Conservation (phyloP, 2,113 vertebrate genomes). For the Neotragus pygmaeus region DNA sequence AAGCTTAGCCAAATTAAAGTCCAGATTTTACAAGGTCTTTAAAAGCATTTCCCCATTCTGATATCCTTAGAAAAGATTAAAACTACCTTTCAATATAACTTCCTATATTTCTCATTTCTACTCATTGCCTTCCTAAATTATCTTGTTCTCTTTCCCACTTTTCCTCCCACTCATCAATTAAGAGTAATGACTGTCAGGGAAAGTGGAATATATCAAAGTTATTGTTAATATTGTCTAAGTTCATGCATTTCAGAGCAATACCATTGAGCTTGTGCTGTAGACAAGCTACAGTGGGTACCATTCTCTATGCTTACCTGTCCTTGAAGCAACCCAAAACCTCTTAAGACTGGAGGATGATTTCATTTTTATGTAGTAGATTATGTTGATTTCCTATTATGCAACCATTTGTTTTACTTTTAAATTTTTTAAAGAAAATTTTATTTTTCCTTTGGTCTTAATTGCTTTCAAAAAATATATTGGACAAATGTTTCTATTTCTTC, state of each 20-base stretch:
- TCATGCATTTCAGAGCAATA: background rate
- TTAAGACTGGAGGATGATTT: background rate
- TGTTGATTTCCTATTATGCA: background rate
- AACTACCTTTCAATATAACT: conserved; percentile 26
- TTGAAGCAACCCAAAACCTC: background rate
- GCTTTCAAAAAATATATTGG: conserved; percentile 3
- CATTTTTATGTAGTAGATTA: background rate
- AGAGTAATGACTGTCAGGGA: conserved; percentile 56
- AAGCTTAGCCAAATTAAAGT: conserved; percentile 7
- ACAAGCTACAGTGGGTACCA: background rate
- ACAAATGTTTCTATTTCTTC: background rate
- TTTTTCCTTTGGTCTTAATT: background rate
- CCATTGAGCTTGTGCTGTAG: background rate
- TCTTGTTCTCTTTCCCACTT: conserved; percentile 59
- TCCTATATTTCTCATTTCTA: conserved; percentile 25
- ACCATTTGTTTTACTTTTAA: background rate
- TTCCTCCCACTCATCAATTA: conserved; percentile 70
- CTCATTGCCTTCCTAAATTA: conserved; percentile 60
- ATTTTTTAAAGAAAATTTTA: background rate
- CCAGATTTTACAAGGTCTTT: background rate
- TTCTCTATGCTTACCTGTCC: background rate
- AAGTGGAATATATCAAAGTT: conserved; percentile 54
- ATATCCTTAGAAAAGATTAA: conserved; percentile 41
- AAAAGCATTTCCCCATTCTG: background rate
- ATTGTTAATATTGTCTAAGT: conserved; percentile 55